These are phyloP conservation scores for Okapia johnstoni DNA, from an alignment of 2,113 vertebrate species.

Conservation along the genomic window DNA sequence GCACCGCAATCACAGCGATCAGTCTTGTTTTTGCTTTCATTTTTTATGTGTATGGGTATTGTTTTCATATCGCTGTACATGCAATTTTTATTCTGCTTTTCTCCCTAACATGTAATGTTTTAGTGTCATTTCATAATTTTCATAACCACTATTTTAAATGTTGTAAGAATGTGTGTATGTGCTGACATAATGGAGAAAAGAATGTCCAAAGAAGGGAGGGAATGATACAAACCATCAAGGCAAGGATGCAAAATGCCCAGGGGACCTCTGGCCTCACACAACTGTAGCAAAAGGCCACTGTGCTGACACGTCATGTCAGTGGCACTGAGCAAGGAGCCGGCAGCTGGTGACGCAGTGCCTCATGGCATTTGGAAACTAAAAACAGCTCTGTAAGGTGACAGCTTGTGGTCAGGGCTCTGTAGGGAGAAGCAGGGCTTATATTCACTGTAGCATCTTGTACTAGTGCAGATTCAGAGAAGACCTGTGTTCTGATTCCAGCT, in stretches of 20 bases:
- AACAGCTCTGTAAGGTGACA: not conserved
- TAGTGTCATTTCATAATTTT: not conserved
- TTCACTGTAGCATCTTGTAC: not conserved
- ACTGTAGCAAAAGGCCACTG: not conserved
- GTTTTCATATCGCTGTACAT: not conserved
- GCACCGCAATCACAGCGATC: not conserved
- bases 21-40: not conserved
- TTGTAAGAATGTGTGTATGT: not conserved
- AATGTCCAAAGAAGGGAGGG: not conserved
- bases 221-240: not conserved
- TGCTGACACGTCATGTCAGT: fast-evolving
- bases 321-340: not conserved
- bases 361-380: not conserved
- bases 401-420: not conserved
- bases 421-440: not conserved
- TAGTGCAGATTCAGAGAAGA: not conserved
- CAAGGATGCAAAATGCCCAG: not conserved
- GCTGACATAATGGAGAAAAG: not conserved
- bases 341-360: not conserved
- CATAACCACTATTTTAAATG: not conserved
- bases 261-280: not conserved
- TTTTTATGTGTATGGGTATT: not conserved
- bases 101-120: not conserved
- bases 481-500: not conserved
- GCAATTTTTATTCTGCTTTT: not conserved